phyloP scores from a whole-genome alignment of 2,113 vertebrate genomes.

The mouse (Mus musculus) region GRCm39 chrX:6276001-6276500 shows the following conservation, averaged over 20 bases:
- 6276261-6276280: slow-evolving; percentile 23
- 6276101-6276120: background rate
- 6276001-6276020: slow-evolving; percentile 8
- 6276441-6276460: background rate
- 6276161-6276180: background rate
- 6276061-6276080: background rate
- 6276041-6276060: background rate
- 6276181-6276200: background rate
- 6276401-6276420: background rate
- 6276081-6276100: background rate
- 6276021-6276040: background rate
- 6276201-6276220: background rate
- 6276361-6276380: background rate
- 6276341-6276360: background rate
- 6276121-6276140: background rate
- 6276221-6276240: slow-evolving; percentile 6
- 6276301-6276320: background rate
- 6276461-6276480: slow-evolving; percentile 1
- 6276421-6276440: background rate
- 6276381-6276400: slow-evolving; percentile 34
- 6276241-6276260: background rate
- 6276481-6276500: slow-evolving; percentile 10
- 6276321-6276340: background rate
- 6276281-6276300: slow-evolving; percentile 2
- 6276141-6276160: background rate